These are phyloP conservation scores for Lysandra bellargus DNA, from an alignment of 2,888 invertebrate species.

Conservation along the genomic window DNA sequence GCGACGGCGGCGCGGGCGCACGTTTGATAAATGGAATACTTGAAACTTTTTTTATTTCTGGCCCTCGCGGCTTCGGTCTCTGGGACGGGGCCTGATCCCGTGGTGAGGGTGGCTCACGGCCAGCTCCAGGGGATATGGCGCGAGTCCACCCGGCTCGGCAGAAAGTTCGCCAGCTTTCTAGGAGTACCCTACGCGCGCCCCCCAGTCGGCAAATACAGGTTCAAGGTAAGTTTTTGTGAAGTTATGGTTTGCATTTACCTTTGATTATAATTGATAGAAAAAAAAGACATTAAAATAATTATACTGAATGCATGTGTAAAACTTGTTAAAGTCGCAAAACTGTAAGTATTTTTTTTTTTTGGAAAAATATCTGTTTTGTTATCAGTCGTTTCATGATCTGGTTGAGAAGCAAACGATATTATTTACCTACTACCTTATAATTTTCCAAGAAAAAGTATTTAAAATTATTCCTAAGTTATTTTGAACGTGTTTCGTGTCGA, in stretches of 20 bases:
- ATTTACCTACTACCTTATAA: no score
- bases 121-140: conserved; percentile 65
- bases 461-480: no score
- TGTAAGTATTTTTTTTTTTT: no score
- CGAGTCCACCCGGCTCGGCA: conserved; percentile 57
- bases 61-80: conserved; percentile 44
- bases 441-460: no score
- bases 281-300: no score
- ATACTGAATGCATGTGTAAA: background rate
- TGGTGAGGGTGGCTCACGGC: conserved; percentile 61
- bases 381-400: no score
- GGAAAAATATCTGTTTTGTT: no score
- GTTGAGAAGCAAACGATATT: no score
- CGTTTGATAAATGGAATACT: conserved; percentile 48
- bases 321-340: no score
- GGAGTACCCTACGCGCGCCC: conserved; percentile 85
- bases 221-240: conserved; percentile 66
- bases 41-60: conserved; percentile 50
- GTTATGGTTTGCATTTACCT: background rate
- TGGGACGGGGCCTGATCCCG: conserved; percentile 55
- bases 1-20: conserved; percentile 47
- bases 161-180: conserved; percentile 80
- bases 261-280: background rate
- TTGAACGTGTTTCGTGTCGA: no score
- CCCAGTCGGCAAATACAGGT: conserved; percentile 82